Evolutionary conservation across 2,113 vertebrate genomes (phyloP).

Genomic region (Indicator indicator): DNA sequence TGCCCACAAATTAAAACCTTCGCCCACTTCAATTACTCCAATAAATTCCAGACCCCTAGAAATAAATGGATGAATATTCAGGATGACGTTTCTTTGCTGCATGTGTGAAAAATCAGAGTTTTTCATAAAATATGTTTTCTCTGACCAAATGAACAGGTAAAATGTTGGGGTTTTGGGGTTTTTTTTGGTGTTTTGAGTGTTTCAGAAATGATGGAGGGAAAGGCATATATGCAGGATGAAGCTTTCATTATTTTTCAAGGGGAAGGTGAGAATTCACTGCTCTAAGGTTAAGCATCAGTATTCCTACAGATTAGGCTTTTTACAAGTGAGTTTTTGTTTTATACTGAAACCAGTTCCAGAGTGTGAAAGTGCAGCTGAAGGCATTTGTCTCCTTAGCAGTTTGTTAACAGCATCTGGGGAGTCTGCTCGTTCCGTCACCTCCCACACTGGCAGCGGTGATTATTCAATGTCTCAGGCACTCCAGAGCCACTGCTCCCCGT

Average conservation of each 20-base stretch:
- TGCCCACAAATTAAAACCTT: background rate
- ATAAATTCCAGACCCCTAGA: background rate
- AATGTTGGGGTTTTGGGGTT: background rate
- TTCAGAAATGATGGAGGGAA: background rate
- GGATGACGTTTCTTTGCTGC: background rate
- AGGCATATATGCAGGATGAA: background rate
- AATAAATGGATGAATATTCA: background rate
- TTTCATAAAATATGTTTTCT: background rate
- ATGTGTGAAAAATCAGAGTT: background rate
- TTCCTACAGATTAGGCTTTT: background rate
- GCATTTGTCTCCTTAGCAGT: conserved; percentile 29
- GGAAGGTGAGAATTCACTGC: background rate
- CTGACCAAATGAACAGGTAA: background rate
- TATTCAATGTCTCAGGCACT: conserved; percentile 46
- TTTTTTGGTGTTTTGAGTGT: background rate
- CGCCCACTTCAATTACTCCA: background rate
- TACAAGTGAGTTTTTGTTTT: conserved; percentile 8
- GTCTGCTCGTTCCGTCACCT: conserved; percentile 1
- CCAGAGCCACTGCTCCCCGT: background rate
- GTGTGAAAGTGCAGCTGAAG: conserved; percentile 45
- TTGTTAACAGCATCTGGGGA: conserved; percentile 32
- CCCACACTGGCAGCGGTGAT: conserved; percentile 52
- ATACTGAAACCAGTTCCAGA: background rate
- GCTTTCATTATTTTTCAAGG: background rate
- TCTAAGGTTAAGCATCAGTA: background rate